Evolutionary conservation across 2,888 invertebrate species (phyloP), one percentile per base, ranked within the genome.

Genomic region (Sialis fuliginosa): DNA sequence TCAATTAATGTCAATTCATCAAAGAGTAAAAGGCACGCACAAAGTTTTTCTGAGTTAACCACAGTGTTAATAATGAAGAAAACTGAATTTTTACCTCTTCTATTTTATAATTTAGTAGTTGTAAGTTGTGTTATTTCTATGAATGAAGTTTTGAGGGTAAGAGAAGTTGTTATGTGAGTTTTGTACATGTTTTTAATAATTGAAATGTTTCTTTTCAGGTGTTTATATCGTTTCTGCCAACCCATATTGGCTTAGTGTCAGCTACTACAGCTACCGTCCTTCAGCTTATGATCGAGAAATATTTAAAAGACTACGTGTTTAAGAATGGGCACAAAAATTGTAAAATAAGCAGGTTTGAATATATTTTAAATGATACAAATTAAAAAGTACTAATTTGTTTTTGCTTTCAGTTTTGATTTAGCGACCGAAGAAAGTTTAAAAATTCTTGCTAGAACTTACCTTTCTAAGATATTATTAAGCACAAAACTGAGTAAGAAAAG

Each of bases 141-240:
- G 45, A 64, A 66, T 49, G 68, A 67, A 56, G 54, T 70, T 33
- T 53, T 66, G 33, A 62, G 62, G 55, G 63, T 64, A 52, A 48
- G 47, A 46, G 31, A 13, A 37, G 8, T 37, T 6, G n/a, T 37
- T 37, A 37, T 6, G 6, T 5, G 7, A 37, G 12, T 6, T n/a
- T 35, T 35, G 9, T 10, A 35, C 10, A n/a, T 35, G 35, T 10
- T 35, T 35, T 35, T 35, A n/a, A 35, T 9, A 35, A n/a, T n/a
- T 35, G 10, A 35, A 35, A 35, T 35, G 3, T 9, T 3, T 10
- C 4, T 49, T 57, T 68, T 6, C 67, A 77, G 64, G 67, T 77
- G 8, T 79, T 79, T 55, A 58, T 79, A 48, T 78, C 78, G 50
- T 79, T 77, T 57, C 63, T 80, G 48, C 78, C 79, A 5, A 74